Evolutionary conservation across 2,797 vertebrate genomes (phyloP), one percentile per base, ranked within the genome.

Genomic region (Chrosomus eos): DNA sequence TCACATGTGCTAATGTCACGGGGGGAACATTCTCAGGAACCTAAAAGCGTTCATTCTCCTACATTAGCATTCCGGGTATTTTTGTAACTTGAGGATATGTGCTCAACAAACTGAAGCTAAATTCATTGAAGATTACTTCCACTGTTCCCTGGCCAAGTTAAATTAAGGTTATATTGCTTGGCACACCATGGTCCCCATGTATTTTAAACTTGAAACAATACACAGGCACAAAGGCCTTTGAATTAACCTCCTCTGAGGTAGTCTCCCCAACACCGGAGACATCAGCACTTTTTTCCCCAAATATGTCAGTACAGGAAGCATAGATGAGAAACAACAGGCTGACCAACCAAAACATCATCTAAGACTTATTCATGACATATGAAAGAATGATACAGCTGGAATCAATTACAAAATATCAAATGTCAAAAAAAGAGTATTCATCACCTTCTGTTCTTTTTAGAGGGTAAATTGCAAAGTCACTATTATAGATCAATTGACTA

Each of bases 121-220:
- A 88, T 87, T 87, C 77, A 88, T 90, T 81, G 85, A 88, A 83
- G 85, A 89, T 86, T 88, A 51, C 81, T 85, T 92, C 86, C 81
- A 90, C 89, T 92, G 82, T 91, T 93, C 89, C 70, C 75, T 66
- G 85, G 90, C 93, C 92, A 94, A 94, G 88, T 88, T 88, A 93
- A 94, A 93, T 87, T 78, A 83, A 91, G 83, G 74, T 87, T 92
- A 89, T 91, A 88, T 90, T 90, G 85, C 90, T 93, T 93, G 93
- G 94, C 91, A 83, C 80, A 60, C 80, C 21, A 23, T 77, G 77
- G 82, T 89, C 88, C 87, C 88, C 83, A 71, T 58, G 79, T 84
- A 79, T 82, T 88, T 88, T 76, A 88, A 87, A 86, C 62, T 40
- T 86, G 55, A 89, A 86, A 88, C 85, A 85, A 88, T 60, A 74